These are phyloP conservation scores for Calliphora vicina DNA, from an alignment of 1,140 invertebrate species.

Conservation along the genomic window DNA sequence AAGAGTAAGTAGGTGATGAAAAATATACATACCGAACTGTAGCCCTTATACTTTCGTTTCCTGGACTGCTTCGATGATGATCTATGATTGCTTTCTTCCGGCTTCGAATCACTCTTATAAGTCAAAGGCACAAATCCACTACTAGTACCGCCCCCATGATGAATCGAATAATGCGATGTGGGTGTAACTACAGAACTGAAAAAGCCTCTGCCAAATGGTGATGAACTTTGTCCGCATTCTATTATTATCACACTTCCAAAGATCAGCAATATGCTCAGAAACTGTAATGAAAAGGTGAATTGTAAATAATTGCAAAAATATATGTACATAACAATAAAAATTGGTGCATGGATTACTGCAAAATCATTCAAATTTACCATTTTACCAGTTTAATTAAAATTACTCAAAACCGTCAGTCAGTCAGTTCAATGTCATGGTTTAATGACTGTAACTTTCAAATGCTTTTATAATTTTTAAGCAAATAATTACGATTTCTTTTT, in stretches of 20 bases:
- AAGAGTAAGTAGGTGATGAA: neutral
- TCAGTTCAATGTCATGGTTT: no score
- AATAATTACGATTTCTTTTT: no score
- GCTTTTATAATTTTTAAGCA: no score
- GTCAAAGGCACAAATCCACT: conserved; percentile 7
- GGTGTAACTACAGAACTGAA: conserved; percentile 12
- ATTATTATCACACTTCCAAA: neutral
- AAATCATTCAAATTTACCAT: no score
- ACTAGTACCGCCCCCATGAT: neutral
- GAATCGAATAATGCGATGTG: neutral
- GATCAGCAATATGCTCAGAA: neutral
- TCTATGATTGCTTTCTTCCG: conserved; percentile 56
- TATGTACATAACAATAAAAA: no score
- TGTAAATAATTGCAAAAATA: no score
- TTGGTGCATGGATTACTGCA: no score
- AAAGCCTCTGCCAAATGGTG: neutral
- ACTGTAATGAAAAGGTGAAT: neutral
- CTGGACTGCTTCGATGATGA: conserved; percentile 51
- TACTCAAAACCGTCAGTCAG: no score
- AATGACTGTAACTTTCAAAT: no score
- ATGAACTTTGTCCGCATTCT: neutral
- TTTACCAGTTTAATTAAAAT: no score
- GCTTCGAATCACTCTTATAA: conserved; percentile 46
- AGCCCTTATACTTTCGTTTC: conserved; percentile 52
- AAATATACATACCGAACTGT: conserved; percentile 50